Evolutionary conservation across 2,888 invertebrate species (phyloP).

Genomic region (Rutpela maculata): DNA sequence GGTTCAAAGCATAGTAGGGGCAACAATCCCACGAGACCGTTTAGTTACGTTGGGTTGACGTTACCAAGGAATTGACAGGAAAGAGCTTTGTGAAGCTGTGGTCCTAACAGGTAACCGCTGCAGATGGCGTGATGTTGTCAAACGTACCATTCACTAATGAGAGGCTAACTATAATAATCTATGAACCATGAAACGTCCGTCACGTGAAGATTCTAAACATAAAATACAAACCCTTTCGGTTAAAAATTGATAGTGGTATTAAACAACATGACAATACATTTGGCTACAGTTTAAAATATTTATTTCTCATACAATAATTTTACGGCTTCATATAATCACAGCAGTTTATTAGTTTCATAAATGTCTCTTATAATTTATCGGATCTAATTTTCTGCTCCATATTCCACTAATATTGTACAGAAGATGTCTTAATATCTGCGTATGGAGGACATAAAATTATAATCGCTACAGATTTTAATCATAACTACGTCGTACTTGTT

Average conservation of each 20-base stretch:
- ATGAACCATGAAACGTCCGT: too few species aligned
- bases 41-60: too few species aligned
- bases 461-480: constrained; percentile 44
- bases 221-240: too few species aligned
- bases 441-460: constrained; percentile 36
- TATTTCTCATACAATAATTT: neutral
- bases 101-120: too few species aligned
- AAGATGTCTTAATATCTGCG: constrained; percentile 40
- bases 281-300: neutral
- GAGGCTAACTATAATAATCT: too few species aligned
- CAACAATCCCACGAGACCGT: too few species aligned
- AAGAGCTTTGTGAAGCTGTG: too few species aligned
- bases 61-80: too few species aligned
- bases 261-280: constrained; percentile 10
- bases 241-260: neutral
- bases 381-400: constrained; percentile 33
- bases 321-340: constrained; percentile 4
- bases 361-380: constrained; percentile 24
- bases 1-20: too few species aligned
- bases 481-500: constrained; percentile 41
- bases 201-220: too few species aligned
- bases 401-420: constrained; percentile 27
- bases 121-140: too few species aligned
- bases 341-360: constrained; percentile 29
- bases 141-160: too few species aligned